Evolutionary conservation across 2,888 invertebrate species (phyloP).

Genomic region (Trachelus stipa): DNA sequence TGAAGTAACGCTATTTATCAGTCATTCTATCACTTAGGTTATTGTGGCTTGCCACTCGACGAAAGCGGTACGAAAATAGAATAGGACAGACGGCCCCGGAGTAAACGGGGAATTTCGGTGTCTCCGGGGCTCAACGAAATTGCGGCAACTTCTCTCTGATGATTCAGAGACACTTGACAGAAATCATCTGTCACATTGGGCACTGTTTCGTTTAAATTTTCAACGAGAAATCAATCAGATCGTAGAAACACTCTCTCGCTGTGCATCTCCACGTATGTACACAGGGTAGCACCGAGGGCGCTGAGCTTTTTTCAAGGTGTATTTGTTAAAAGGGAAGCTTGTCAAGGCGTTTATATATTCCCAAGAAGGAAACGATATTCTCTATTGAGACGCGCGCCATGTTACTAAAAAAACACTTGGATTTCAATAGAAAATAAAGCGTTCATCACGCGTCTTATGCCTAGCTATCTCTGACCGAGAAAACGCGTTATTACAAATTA

Average conservation of each 20-base stretch:
- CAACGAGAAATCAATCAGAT: slow-evolving; percentile 32
- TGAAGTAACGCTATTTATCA: neutral
- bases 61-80: slow-evolving; percentile 47
- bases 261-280: slow-evolving; percentile 6
- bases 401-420: neutral
- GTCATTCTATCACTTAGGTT: slow-evolving; percentile 7
- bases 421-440: neutral
- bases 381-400: neutral
- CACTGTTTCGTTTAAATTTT: slow-evolving; percentile 18
- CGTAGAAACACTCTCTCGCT: slow-evolving; percentile 23
- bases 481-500: neutral
- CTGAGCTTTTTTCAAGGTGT: neutral
- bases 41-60: neutral
- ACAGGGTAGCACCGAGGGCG: slow-evolving; percentile 28
- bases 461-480: neutral
- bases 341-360: neutral
- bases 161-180: slow-evolving; percentile 13
- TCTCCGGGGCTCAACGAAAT: neutral
- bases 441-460: neutral
- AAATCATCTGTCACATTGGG: slow-evolving; percentile 16
- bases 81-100: slow-evolving; percentile 35
- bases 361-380: neutral
- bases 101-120: slow-evolving; percentile 6
- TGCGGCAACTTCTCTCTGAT: slow-evolving; percentile 9
- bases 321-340: neutral